A percentile compares a stretch with the other conserved stretches of the same genome.
These are phyloP conservation scores for Chrysolina americana DNA, from an alignment of 2,888 invertebrate genomes.

Conservation along the genomic window DNA sequence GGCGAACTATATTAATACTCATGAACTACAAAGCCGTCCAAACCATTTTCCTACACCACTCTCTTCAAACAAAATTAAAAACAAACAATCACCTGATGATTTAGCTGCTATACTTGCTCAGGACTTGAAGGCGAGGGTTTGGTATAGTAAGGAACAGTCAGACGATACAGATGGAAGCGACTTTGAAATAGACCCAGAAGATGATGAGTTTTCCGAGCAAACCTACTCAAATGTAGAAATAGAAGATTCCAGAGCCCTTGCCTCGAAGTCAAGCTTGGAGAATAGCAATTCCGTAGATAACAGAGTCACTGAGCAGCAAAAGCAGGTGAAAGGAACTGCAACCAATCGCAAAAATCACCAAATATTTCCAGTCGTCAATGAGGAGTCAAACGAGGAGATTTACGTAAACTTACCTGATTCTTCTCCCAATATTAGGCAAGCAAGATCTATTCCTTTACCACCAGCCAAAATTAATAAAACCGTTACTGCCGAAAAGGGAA, in stretches of 20 bases:
- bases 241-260: neutral
- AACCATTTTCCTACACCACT: neutral
- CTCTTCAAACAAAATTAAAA: neutral
- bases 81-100: neutral
- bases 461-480: neutral
- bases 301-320: neutral
- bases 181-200: neutral
- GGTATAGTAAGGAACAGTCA: neutral
- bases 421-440: neutral
- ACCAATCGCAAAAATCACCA: neutral
- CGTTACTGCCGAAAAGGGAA: neutral
- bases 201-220: neutral
- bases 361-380: neutral
- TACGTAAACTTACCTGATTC: neutral
- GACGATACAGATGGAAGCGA: neutral
- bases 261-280: neutral
- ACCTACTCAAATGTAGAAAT: neutral
- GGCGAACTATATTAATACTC: neutral
- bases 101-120: constrained; percentile 27
- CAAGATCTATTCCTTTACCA: neutral
- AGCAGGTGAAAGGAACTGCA: neutral
- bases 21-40: neutral
- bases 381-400: neutral
- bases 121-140: constrained; percentile 21
- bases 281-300: neutral